Evolutionary conservation across 2,113 vertebrate species (phyloP).

Genomic region (Pachyramphus minor): DNA sequence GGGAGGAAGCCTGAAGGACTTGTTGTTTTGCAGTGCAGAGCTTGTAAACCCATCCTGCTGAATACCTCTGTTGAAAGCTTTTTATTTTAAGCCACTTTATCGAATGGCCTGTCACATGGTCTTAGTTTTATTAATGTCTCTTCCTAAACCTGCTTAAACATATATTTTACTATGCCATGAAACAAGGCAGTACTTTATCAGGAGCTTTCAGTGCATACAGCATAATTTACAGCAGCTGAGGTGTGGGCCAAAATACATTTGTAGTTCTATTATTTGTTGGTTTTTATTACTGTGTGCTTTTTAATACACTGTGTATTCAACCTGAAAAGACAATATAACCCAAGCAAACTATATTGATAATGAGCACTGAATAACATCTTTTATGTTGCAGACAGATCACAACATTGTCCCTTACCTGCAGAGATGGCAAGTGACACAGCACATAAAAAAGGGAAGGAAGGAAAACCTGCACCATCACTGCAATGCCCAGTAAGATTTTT

Average conservation of each 20-base stretch:
- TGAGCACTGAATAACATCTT: background rate
- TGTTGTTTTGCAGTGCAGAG: background rate
- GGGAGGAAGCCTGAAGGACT: background rate
- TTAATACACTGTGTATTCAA: background rate
- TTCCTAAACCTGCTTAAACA: background rate
- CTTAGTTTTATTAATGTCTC: background rate
- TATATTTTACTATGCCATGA: background rate
- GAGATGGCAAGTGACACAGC: background rate
- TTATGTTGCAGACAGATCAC: background rate
- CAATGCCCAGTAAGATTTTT: background rate
- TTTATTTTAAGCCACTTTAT: background rate
- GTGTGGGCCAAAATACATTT: background rate
- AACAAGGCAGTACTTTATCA: background rate
- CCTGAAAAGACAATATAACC: background rate
- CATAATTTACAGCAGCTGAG: background rate
- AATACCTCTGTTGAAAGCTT: background rate
- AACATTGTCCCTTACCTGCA: background rate
- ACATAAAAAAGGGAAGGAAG: background rate
- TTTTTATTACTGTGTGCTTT: background rate
- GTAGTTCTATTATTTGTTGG: background rate
- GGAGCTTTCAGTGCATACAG: background rate
- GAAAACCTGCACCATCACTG: background rate
- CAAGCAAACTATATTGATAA: background rate
- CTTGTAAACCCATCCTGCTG: background rate
- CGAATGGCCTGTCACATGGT: background rate